Percentiles rank a stretch among this genome's conserved stretches.
These are phyloP conservation scores for Sceloporus undulatus DNA, from an alignment of 2,113 vertebrate species.

Conservation along the genomic window DNA sequence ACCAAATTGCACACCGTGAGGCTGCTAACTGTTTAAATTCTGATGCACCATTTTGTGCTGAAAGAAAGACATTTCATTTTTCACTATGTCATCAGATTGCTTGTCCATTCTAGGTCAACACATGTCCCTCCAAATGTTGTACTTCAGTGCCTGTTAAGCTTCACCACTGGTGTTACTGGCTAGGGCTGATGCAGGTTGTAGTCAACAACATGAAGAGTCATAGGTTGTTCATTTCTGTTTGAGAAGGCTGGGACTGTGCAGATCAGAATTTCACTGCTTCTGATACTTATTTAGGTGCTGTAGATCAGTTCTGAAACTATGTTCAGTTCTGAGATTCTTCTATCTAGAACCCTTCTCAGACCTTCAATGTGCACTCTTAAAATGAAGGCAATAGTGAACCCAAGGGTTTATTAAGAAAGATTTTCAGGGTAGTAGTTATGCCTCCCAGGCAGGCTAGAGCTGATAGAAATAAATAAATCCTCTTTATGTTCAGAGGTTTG, in stretches of 20 bases:
- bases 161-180: too few species aligned
- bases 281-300: background rate
- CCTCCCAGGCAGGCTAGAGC: background rate
- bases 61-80: background rate
- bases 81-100: background rate
- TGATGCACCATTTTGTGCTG: slow-evolving; percentile 39
- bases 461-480: accelerated
- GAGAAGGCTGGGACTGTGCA: background rate
- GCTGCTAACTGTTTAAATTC: slow-evolving; percentile 31
- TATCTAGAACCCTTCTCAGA: background rate
- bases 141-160: too few species aligned
- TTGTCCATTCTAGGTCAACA: background rate
- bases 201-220: background rate
- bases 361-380: background rate
- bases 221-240: background rate
- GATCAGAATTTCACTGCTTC: background rate
- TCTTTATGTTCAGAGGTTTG: slow-evolving; percentile 34
- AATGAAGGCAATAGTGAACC: background rate
- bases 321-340: background rate
- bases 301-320: background rate
- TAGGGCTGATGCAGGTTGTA: background rate
- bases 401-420: background rate
- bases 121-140: too few species aligned
- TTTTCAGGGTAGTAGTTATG: background rate
- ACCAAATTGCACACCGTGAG: slow-evolving; percentile 18